A percentile compares a stretch with the other conserved stretches of the same genome.
phyloP scores from a whole-genome alignment of 2,113 vertebrate species.

The Dolichallabes microphthalmus region DNA sequence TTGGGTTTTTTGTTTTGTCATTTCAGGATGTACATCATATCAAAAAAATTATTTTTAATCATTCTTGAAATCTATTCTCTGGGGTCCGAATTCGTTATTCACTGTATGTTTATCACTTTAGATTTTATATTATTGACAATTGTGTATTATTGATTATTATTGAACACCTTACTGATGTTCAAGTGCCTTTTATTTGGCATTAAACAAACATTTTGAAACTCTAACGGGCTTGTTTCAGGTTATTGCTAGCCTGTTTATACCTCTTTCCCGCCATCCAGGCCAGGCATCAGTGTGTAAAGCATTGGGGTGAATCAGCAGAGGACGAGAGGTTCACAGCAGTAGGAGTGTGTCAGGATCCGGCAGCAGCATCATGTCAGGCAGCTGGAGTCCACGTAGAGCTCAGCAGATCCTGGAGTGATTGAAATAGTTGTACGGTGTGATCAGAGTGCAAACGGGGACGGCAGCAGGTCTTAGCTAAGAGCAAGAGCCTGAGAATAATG shows the following conservation, averaged over 20 bases:
- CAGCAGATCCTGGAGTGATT: background rate
- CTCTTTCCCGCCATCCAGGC: background rate
- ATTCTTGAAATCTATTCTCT: too few species aligned
- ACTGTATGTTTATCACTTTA: too few species aligned
- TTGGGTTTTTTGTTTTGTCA: background rate
- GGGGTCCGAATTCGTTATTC: too few species aligned
- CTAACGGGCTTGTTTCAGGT: too few species aligned
- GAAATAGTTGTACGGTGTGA: background rate
- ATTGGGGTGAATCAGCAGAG: background rate
- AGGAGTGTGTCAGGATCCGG: background rate
- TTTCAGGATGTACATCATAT: too few species aligned
- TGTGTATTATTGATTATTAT: too few species aligned
- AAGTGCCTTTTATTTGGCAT: too few species aligned
- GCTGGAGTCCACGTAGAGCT: background rate
- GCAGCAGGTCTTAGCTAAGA: background rate
- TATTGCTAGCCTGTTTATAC: too few species aligned
- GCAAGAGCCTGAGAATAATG: background rate
- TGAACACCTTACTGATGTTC: too few species aligned
- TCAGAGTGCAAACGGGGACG: conserved; percentile 7
- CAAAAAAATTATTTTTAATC: too few species aligned
- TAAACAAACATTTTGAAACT: too few species aligned
- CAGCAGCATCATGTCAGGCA: background rate
- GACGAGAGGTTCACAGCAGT: background rate
- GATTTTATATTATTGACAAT: too few species aligned
- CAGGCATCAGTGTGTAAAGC: background rate